Evolutionary conservation across 2,888 invertebrate species (phyloP).

Genomic region (Cremastinae sp.): DNA sequence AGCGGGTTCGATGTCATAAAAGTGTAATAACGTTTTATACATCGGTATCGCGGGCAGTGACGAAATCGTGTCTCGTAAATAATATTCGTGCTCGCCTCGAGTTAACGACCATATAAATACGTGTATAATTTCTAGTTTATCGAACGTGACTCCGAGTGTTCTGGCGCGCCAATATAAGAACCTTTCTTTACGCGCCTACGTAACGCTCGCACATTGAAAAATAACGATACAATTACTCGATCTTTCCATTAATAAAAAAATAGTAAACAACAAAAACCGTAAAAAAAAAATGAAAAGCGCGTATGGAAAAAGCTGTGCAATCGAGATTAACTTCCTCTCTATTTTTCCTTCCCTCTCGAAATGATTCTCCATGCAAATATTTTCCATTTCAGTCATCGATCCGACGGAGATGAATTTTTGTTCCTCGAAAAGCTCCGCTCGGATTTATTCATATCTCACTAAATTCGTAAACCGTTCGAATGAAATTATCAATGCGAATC

Average conservation of each 20-base stretch:
- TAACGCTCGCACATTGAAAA: not conserved
- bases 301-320: no score
- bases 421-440: no score
- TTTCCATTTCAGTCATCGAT: no score
- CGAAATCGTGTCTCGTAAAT: constrained; percentile 57
- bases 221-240: constrained; percentile 27
- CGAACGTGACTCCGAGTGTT: constrained; percentile 53
- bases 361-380: no score
- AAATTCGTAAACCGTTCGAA: no score
- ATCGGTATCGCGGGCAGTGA: constrained; percentile 41
- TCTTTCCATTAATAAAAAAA: constrained; percentile 13
- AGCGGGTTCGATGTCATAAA: constrained; percentile 29
- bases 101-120: constrained; percentile 58
- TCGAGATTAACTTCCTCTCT: no score
- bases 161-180: constrained; percentile 40
- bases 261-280: not conserved
- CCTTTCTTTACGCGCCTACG: constrained; percentile 5
- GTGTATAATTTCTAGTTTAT: constrained; percentile 58
- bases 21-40: constrained; percentile 30
- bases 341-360: no score
- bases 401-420: no score
- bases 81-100: constrained; percentile 51
- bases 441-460: not conserved
- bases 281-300: not conserved
- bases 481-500: no score